Percentiles rank a stretch among this genome's conserved stretches.
phyloP scores from a whole-genome alignment of 2,113 vertebrate genomes.

The Probosciger aterrimus region DNA sequence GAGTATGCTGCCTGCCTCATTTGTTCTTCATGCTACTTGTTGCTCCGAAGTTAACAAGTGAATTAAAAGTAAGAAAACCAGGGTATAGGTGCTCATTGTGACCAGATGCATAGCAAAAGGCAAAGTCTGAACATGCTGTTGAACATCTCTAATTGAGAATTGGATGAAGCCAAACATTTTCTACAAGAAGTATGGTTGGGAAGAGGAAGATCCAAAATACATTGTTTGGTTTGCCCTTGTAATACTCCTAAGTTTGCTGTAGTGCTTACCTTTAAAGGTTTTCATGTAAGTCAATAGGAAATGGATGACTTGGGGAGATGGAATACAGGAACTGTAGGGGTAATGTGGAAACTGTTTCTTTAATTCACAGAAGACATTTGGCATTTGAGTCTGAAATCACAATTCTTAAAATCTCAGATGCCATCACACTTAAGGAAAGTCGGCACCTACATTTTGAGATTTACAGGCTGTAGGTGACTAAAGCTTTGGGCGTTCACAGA shows the following conservation, averaged over 20 bases:
- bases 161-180: neutral
- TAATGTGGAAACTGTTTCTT: neutral
- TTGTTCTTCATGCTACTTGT: neutral
- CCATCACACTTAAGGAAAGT: neutral
- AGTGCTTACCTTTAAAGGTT: neutral
- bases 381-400: neutral
- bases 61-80: neutral
- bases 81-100: neutral
- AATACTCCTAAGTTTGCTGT: neutral
- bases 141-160: neutral
- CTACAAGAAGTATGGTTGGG: neutral
- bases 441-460: neutral
- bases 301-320: neutral
- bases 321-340: neutral
- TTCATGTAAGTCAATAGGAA: neutral
- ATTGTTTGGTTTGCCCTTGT: neutral
- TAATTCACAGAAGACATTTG: neutral
- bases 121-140: neutral
- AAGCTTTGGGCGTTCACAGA: neutral
- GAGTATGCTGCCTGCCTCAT: constrained; percentile 53
- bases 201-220: neutral
- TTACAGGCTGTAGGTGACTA: neutral
- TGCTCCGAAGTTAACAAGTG: neutral
- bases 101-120: neutral
- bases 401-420: neutral